Percentiles rank a stretch among this genome's conserved stretches.
Conservation (phyloP, 2,888 invertebrate species). For the Archips xylosteana region DNA sequence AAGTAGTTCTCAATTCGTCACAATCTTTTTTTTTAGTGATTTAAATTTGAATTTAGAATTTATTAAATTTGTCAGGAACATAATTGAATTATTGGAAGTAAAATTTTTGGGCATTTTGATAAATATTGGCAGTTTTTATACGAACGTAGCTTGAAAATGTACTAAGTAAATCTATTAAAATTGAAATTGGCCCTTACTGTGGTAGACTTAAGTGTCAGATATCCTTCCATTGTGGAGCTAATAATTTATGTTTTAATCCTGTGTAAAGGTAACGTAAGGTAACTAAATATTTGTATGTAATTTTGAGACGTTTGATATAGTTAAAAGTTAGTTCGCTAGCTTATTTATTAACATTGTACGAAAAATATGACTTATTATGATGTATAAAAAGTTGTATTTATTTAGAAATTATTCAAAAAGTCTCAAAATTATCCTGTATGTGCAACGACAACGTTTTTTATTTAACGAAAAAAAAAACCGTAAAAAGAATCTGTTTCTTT, state of each 20-base stretch:
- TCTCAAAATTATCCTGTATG: conserved; percentile 23
- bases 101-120: too few relatives aligned
- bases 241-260: conserved; percentile 42
- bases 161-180: conserved; percentile 40
- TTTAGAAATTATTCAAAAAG: neutral
- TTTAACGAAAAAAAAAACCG: neutral
- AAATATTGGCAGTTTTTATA: conserved; percentile 24
- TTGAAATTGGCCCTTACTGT: conserved; percentile 18
- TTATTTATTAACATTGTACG: too few relatives aligned
- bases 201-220: conserved; percentile 41
- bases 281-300: conserved; percentile 33
- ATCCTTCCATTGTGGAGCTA: conserved; percentile 42
- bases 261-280: conserved; percentile 32
- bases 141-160: conserved; percentile 33
- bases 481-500: neutral
- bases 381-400: too few relatives aligned
- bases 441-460: conserved; percentile 18
- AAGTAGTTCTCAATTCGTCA: too few relatives aligned
- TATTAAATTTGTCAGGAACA: too few relatives aligned
- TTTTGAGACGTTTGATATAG: conserved; percentile 19
- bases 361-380: too few relatives aligned
- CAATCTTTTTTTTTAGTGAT: too few relatives aligned
- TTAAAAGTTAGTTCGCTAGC: neutral
- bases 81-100: too few relatives aligned
- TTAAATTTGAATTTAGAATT: too few relatives aligned